Evolutionary conservation across 2,888 invertebrate species (phyloP), one percentile per base, ranked within the genome.

Genomic region (Apamea epomidion): DNA sequence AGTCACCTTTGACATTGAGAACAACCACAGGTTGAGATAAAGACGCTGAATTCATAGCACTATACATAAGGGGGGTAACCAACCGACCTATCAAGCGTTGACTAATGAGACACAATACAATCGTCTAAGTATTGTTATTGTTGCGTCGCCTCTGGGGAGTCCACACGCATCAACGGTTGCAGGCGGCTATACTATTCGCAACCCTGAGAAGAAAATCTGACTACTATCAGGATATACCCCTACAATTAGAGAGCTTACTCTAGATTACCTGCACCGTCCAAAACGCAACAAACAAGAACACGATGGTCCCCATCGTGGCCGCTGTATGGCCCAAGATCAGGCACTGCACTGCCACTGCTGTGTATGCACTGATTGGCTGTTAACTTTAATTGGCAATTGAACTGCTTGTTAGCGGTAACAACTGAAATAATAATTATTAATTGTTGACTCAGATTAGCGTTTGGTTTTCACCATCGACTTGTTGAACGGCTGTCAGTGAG

Each of bases 201-300:
- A 37, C 21, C 64, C 37, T 51, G 25, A 37, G 3, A 54, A 18
- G 10, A 37, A 54, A n/a, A 54, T 54, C 6, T 37, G 6, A 37
- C 25, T 18, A 18, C n/a, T n/a, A 16, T n/a, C 21, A 58, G 45
- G 21, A 58, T 16, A n/a, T 16, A 32, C 32, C 25, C 29, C 29
- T 16, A 80, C 2, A 60, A 18, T 14, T 29, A n/a, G 14, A 69
- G 10, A 51, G 10, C 51, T n/a, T 54, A 25, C 6, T 45, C 25
- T 8, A 32, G 21, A 60, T 70, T 80, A 88, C 89, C 89, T 83
- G 83, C 10, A 74, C 37, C 48, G 78, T 51, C 58, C 54, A 84
- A 29, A 87, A 69, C 16, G 60, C 25, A 45, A 81, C 25, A 18
- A 83, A 76, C 25, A 81, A 77, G 37, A 77, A 68, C 29, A 70